A percentile compares a stretch with the other conserved stretches of the same genome.
Conservation (phyloP, 2,888 invertebrate genomes). For the Parthenolecanium corni region DNA sequence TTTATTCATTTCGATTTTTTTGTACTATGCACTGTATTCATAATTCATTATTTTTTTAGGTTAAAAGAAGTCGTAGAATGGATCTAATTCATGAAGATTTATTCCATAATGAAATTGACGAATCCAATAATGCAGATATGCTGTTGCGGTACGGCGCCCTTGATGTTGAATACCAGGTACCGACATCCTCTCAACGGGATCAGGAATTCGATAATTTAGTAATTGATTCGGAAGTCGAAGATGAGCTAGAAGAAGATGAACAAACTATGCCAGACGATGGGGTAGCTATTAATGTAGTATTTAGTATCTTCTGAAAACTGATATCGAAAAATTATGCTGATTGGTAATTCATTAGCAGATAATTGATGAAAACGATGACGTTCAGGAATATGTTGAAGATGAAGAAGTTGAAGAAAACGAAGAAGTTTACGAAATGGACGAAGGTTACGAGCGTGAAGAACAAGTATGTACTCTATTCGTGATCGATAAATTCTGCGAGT, state of each 20-base stretch:
- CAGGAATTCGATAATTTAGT: constrained; percentile 54
- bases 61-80: constrained; percentile 27
- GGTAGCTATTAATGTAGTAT: background rate
- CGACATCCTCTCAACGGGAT: constrained; percentile 75
- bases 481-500: constrained; percentile 30
- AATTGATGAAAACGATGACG: constrained; percentile 20
- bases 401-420: constrained; percentile 46
- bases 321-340: background rate
- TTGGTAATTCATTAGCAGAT: constrained; percentile 12
- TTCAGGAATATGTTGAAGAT: constrained; percentile 33
- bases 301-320: no score
- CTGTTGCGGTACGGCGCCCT: constrained; percentile 15
- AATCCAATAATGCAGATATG: constrained; percentile 9
- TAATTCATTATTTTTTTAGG: no score
- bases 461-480: constrained; percentile 33
- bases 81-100: constrained; percentile 6
- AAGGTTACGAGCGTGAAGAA: constrained; percentile 38
- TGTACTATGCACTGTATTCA: no score
- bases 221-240: constrained; percentile 32
- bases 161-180: constrained; percentile 60
- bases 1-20: no score
- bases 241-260: constrained; percentile 32
- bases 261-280: constrained; percentile 33
- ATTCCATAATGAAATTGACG: constrained; percentile 20
- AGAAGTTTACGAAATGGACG: constrained; percentile 47